Conservation (phyloP, 2,797 vertebrate species). For the Bradypus variegatus region DNA sequence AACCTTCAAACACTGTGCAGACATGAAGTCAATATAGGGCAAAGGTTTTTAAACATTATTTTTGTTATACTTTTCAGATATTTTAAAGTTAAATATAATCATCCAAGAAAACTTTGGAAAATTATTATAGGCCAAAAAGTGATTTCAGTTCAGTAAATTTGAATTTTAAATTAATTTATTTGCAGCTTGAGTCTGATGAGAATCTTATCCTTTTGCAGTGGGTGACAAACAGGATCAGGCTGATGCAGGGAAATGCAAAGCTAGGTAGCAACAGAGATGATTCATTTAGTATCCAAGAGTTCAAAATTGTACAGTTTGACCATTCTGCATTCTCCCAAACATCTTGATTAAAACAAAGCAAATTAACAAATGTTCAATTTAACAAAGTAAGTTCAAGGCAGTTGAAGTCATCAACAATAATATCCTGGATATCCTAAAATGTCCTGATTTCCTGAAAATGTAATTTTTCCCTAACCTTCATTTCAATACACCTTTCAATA, state of each 20-base stretch:
- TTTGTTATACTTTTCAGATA: background rate
- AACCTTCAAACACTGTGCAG: background rate
- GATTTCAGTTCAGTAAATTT: background rate
- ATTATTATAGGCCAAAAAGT: background rate
- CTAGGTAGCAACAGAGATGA: background rate
- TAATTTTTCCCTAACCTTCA: background rate
- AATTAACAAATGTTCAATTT: background rate
- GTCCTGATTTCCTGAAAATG: background rate
- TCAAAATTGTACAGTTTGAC: background rate
- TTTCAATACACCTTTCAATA: background rate
- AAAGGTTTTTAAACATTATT: background rate
- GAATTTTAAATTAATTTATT: background rate
- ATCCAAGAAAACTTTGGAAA: background rate
- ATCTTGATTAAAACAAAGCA: background rate
- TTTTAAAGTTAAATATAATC: background rate
- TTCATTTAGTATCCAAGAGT: background rate
- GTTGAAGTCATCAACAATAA: background rate
- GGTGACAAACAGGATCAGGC: background rate
- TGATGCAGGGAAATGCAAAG: background rate
- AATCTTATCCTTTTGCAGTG: background rate
- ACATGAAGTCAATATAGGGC: background rate
- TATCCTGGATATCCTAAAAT: background rate
- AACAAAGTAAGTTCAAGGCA: background rate
- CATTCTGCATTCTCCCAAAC: background rate
- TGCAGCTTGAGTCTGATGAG: background rate